phyloP scores from a whole-genome alignment of 2,888 invertebrate genomes.

The Neoascia interrupta region DNA sequence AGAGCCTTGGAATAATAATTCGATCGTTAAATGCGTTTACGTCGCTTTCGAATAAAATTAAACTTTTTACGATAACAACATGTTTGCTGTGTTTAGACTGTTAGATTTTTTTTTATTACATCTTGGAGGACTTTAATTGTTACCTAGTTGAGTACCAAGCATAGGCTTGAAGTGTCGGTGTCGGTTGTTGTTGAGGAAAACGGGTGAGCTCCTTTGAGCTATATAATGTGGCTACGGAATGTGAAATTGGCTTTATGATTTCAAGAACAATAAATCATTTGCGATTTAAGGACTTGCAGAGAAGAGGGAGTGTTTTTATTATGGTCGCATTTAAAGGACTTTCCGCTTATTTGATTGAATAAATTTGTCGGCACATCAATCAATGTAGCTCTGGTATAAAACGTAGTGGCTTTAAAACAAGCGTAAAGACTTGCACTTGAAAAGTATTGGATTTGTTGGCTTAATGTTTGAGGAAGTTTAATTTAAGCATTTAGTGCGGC shows the following conservation, averaged over 20 bases:
- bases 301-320: too few species aligned
- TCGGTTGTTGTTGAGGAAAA: too few species aligned
- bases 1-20: slow-evolving; percentile 45
- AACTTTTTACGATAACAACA: slow-evolving; percentile 57
- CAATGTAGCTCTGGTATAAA: too few species aligned
- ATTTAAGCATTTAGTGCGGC: too few species aligned
- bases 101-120: slow-evolving; percentile 18
- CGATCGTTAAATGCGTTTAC: slow-evolving; percentile 53
- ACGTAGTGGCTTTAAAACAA: too few species aligned
- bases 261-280: slow-evolving; percentile 37
- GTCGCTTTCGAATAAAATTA: slow-evolving; percentile 51
- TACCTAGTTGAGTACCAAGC: too few species aligned
- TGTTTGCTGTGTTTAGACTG: slow-evolving; percentile 20
- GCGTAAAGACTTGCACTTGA: too few species aligned
- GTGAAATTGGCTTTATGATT: slow-evolving; percentile 30
- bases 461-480: too few species aligned
- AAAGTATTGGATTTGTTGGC: too few species aligned
- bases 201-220: not conserved
- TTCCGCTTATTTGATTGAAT: not conserved
- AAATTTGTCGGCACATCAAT: not conserved
- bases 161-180: slow-evolving; percentile 10
- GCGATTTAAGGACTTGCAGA: not conserved
- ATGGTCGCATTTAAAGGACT: not conserved
- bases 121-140: slow-evolving; percentile 36
- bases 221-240: not conserved